Evolutionary conservation across 2,797 vertebrate genomes (phyloP).

Genomic region (Monodelphis domestica): DNA sequence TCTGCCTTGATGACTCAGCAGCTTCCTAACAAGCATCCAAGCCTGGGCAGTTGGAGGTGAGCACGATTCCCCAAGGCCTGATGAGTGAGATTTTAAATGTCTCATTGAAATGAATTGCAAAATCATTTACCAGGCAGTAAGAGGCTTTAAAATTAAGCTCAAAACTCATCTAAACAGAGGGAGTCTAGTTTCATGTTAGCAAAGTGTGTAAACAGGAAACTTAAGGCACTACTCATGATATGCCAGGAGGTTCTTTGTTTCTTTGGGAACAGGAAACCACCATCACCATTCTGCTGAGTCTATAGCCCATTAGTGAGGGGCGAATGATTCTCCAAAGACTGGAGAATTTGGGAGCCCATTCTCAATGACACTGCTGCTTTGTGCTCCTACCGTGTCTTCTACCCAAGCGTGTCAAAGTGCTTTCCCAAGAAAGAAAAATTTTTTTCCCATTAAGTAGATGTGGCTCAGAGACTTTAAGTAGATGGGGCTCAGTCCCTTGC

Average conservation of each 20-base stretch:
- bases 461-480: slow-evolving; percentile 42
- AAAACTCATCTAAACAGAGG: slow-evolving; percentile 61
- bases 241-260: slow-evolving; percentile 50
- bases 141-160: slow-evolving; percentile 56
- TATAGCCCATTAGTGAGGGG: slow-evolving; percentile 60
- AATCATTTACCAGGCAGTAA: slow-evolving; percentile 34
- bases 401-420: not conserved
- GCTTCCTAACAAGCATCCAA: slow-evolving; percentile 33
- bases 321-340: slow-evolving; percentile 46
- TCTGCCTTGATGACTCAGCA: slow-evolving; percentile 67
- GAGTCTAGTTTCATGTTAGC: slow-evolving; percentile 52
- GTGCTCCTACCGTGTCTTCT: slow-evolving; percentile 31
- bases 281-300: slow-evolving; percentile 37
- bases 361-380: slow-evolving; percentile 46
- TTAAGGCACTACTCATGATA: not conserved
- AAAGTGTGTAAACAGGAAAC: slow-evolving; percentile 27
- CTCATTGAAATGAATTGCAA: slow-evolving; percentile 40
- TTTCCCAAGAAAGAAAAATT: slow-evolving; percentile 31
- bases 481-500: slow-evolving; percentile 43
- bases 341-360: slow-evolving; percentile 36
- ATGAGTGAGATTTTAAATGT: slow-evolving; percentile 53
- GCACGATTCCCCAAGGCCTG: slow-evolving; percentile 44
- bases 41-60: not conserved
- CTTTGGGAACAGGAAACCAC: slow-evolving; percentile 37
- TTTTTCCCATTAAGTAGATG: not conserved